Conservation (phyloP, 2,797 vertebrate species). For the Tapera naevia region DNA sequence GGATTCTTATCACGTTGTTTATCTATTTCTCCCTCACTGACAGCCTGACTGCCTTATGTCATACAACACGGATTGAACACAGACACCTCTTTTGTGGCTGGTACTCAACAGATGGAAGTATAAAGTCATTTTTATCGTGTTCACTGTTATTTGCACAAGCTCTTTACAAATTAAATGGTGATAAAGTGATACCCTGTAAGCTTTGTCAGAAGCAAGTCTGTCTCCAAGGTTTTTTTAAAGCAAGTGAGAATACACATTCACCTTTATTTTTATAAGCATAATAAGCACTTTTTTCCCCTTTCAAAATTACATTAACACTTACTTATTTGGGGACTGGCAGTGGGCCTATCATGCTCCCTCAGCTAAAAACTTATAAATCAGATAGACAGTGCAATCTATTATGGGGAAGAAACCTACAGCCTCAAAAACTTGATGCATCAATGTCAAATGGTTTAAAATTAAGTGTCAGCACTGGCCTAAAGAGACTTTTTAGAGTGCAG, state of each 20-base stretch:
- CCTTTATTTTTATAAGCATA: background rate
- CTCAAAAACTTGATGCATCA: background rate
- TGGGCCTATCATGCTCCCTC: background rate
- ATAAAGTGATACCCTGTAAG: background rate
- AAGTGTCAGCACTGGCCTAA: background rate
- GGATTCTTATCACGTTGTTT: background rate
- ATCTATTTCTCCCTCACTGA: background rate
- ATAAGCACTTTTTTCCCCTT: background rate
- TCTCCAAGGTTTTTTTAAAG: background rate
- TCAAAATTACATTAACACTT: background rate
- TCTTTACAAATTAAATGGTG: background rate
- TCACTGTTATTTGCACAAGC: background rate
- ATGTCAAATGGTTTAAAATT: background rate
- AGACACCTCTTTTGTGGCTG: background rate
- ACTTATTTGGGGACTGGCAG: background rate
- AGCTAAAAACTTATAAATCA: background rate
- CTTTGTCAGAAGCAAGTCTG: background rate
- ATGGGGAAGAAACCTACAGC: background rate
- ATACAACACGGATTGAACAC: background rate
- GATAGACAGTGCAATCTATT: background rate
- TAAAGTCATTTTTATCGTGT: background rate
- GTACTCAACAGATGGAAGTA: background rate
- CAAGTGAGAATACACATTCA: background rate
- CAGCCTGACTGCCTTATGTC: background rate
- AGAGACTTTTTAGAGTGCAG: background rate